Percentiles rank a stretch among this genome's conserved stretches.
These are phyloP conservation scores for Zaprionus taronus DNA, from an alignment of 1,140 invertebrate genomes.

Conservation along the genomic window DNA sequence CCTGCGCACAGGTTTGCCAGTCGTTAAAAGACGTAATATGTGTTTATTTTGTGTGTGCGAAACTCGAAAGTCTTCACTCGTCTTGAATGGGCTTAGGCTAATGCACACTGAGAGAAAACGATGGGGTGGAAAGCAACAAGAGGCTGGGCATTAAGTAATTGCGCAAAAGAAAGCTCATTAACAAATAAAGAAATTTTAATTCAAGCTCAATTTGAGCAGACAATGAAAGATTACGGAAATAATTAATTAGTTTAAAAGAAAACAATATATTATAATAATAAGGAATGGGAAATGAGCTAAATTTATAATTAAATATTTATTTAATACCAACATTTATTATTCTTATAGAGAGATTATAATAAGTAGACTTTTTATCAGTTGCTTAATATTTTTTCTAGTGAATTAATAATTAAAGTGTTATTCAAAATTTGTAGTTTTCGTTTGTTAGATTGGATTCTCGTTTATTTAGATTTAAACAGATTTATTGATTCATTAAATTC, in stretches of 20 bases:
- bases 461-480: too few species aligned
- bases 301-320: too few species aligned
- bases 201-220: not conserved
- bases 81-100: not conserved
- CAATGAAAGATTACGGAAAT: not conserved
- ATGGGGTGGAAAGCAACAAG: not conserved
- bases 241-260: not conserved
- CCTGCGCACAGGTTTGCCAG: slow-evolving; percentile 8
- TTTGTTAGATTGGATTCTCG: too few species aligned
- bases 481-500: too few species aligned
- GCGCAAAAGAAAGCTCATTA: not conserved
- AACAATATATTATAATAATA: not conserved
- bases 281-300: too few species aligned
- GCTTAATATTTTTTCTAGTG: too few species aligned
- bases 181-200: not conserved
- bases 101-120: not conserved
- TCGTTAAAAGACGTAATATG: slow-evolving; percentile 23
- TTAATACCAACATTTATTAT: too few species aligned
- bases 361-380: too few species aligned
- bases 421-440: too few species aligned
- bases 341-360: too few species aligned
- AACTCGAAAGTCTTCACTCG: not conserved
- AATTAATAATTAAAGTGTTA: too few species aligned
- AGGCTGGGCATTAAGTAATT: not conserved
- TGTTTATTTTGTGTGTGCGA: not conserved